Evolutionary conservation across 2,888 invertebrate species (phyloP), one percentile per base, ranked within the genome.

Genomic region (Hirtodrosophila trivittata): DNA sequence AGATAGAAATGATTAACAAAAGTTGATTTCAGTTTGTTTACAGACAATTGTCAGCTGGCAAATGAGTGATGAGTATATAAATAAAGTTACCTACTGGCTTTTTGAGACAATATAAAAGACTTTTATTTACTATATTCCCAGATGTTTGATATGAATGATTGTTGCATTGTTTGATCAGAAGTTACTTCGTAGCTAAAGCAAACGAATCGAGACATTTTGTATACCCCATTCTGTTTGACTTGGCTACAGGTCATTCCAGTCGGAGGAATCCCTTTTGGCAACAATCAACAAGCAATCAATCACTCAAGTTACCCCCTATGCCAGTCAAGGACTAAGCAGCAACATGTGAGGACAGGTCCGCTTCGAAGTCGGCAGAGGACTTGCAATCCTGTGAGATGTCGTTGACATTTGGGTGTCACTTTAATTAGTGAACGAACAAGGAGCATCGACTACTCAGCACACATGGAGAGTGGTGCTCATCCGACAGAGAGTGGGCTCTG

Each of bases 251-350:
- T 21, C 18, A 21, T 5, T 21, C 18, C 18, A 3, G 18, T n/a
- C n/a, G 18, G 28, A 47, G 33, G 60, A 37, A 62, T 57, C 51
- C 58, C 58, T 18, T 64, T 73, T 49, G 75, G 50, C 54, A 64
- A 77, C 57, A 75, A 77, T 85, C 71, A 77, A 70, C 58, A 71
- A 62, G 68, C 65, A 64, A 78, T 86, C 78, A 71, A 78, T 78
- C 78, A 86, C 63, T 62, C 45, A 43, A 49, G 37, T 52, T 62
- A 4, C 55, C 18, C 43, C 69, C 54, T 47, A 49, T 37, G 39
- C n/a, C n/a, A 30, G 39, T 51, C 33, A 45, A 56, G 39, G 30
- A 25, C 58, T 39, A 35, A 35, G 39, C 45, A 33, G 58, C 66
- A 66, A 66, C 60, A 78, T 77, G 77, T 64, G 69, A 64, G 56